Base-by-base conservation (phyloP, 2,113 vertebrate genomes). In the Triplophysa siluroides region DNA sequence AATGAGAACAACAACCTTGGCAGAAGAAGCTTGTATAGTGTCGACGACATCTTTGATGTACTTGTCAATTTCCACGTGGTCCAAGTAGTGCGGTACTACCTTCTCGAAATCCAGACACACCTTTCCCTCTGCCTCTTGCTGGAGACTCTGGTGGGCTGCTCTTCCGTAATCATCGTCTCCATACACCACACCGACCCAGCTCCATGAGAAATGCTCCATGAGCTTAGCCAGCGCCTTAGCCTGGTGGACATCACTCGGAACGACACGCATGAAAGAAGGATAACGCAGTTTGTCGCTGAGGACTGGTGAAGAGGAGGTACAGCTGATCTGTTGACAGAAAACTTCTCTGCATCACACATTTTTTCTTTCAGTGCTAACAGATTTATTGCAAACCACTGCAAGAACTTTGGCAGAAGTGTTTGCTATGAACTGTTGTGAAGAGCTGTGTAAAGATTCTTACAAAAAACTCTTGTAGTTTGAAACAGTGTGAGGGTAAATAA, bases 161-260 rank as follows among this genome's bases (percentile, higher is more conserved):
- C 50, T 83, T 33, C 91, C 92, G 2, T 93, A 93, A 11, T 90
- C 89, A 11, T 91, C 90, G 19, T 93, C 91, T 4, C 82, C 85
- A 0, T 85, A 86, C 61, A 93, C 88, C 0, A 93, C 81, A 0
- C 90, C 91, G 0, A 93, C 83, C 90, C 91, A 93, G 83, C 89
- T 83, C 92, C 92, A 93, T 0, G 3, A 26, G 23, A 84, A 92
- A 50, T 81, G 62, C 2, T 18, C 33, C 83, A 93, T 84, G 1
- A 92, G 61, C 43, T 82, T 83, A 8, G 87, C 88, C 60, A 93
- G 1, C 0, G 91, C 92, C 58, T 82, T 33, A 24, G 88, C 89
- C 65, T 93, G 91, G 73, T 93, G 83, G 3, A 62, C 47, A 24
- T 93, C 92, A 78, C 88, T 93, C 9, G 92, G 92, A 33, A 93